Base-by-base conservation (phyloP, 2,888 invertebrate genomes). In the Troides aeacus region DNA sequence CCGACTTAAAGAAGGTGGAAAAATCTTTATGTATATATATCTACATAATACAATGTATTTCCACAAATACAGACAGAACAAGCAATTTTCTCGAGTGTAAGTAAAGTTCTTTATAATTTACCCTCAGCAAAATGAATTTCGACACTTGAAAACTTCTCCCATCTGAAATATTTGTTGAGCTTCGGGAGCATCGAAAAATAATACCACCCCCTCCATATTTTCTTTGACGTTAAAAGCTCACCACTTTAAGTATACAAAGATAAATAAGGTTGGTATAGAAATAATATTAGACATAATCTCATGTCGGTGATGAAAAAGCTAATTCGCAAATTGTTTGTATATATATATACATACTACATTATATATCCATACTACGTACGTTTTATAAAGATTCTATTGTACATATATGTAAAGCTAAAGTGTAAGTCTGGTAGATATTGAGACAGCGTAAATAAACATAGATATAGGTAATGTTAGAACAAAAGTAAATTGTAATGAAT, bases 121-220 rank as follows among this genome's bases (percentile, higher is more conserved):
- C 59, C 53, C 21, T 42, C 50, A 2, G 21, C 53, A 42, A 70
- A 63, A 53, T 61, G 66, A 70, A 39, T 63, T 57, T 56, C 42
- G 62, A 66, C 63, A 59, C 70, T 59, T 50, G 53, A 59, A 70
- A 70, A 70, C 23, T 70, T 61, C 69, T 61, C 64, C 39, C 59
- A 12, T 67, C 70, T 70, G 61, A 70, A 67, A 67, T 70, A 70
- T 70, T 70, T 70, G 70, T 70, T 23, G 61, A 64, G 46, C 64
- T 66, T 18, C 64, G 64, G 64, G 70, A 70, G 67, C 61, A 61
- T 64, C 60, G 70, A 66, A 70, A 70, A 64, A 70, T 64, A 67
- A 8, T 57, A 64, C 67, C 39, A 42, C 62, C 61, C 70, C 67
- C 66, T 70, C 60, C 60, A 70, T 70, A 66, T 66, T 70, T 66